Evolutionary conservation across 2,888 invertebrate species (phyloP).

Genomic region (Drosophila buzzatii): DNA sequence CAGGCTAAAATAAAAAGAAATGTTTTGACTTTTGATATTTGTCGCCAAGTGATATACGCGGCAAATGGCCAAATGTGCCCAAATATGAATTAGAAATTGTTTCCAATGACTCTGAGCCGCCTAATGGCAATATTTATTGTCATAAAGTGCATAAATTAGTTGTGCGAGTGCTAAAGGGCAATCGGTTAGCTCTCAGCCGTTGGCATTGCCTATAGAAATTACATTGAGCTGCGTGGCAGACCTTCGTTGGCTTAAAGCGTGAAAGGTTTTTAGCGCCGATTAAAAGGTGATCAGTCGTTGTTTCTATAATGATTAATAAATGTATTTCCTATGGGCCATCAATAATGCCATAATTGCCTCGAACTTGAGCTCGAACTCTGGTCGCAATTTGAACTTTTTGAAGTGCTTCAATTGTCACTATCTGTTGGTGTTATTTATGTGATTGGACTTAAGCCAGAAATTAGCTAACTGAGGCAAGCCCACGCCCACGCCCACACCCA

Average conservation of each 20-base stretch:
- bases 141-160: conserved; percentile 25
- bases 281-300: conserved; percentile 26
- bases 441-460: conserved; percentile 47
- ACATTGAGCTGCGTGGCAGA: conserved; percentile 24
- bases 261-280: conserved; percentile 41
- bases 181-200: conserved; percentile 18
- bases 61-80: not conserved
- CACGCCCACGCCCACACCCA: conserved; percentile 39
- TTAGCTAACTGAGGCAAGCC: conserved; percentile 38
- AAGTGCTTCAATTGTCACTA: conserved; percentile 43
- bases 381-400: conserved; percentile 30
- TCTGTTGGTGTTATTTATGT: conserved; percentile 27
- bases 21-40: conserved; percentile 42
- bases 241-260: conserved; percentile 51
- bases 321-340: conserved; percentile 31
- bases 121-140: conserved; percentile 29
- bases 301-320: conserved; percentile 23
- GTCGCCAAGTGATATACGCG: conserved; percentile 4
- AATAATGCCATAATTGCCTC: conserved; percentile 37
- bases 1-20: not conserved
- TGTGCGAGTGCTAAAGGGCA: conserved; percentile 20
- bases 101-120: conserved; percentile 12
- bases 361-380: conserved; percentile 39
- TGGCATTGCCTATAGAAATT: conserved; percentile 28
- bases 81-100: conserved; percentile 18